These are phyloP conservation scores for Acanthisitta chloris DNA, from an alignment of 2,113 vertebrate species.

Conservation along the genomic window DNA sequence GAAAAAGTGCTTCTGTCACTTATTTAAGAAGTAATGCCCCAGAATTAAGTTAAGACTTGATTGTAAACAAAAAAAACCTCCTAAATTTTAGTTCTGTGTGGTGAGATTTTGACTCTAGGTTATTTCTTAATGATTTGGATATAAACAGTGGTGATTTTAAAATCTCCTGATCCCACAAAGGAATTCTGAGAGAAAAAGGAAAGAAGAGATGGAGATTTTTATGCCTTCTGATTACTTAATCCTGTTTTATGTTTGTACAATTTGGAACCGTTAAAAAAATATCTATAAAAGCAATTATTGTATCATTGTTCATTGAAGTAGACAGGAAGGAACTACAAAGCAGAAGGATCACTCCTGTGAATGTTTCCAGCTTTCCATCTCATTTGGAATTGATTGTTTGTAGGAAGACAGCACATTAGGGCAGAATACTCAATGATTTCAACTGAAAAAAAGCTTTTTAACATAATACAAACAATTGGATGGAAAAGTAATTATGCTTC, in stretches of 20 bases:
- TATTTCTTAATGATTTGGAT: neutral
- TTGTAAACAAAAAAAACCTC: neutral
- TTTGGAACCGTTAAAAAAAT: neutral
- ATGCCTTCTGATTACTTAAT: neutral
- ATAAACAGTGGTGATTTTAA: neutral
- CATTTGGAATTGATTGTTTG: neutral
- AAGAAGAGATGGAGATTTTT: neutral
- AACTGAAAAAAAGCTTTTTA: neutral
- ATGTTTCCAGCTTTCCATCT: neutral
- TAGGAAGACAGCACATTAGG: neutral
- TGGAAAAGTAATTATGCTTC: neutral
- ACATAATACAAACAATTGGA: neutral
- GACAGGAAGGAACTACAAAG: neutral
- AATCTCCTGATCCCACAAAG: neutral
- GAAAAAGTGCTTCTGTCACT: neutral
- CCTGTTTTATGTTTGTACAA: neutral
- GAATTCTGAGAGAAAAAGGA: neutral
- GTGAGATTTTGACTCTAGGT: neutral
- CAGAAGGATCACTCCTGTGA: neutral
- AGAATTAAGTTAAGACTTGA: neutral
- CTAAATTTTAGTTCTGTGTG: neutral
- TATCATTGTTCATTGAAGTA: neutral
- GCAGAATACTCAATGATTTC: neutral
- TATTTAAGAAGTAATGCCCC: neutral
- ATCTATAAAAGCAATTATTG: neutral